phyloP scores from a whole-genome alignment of 1,140 invertebrate genomes.

The Heliconius nattereri region DNA sequence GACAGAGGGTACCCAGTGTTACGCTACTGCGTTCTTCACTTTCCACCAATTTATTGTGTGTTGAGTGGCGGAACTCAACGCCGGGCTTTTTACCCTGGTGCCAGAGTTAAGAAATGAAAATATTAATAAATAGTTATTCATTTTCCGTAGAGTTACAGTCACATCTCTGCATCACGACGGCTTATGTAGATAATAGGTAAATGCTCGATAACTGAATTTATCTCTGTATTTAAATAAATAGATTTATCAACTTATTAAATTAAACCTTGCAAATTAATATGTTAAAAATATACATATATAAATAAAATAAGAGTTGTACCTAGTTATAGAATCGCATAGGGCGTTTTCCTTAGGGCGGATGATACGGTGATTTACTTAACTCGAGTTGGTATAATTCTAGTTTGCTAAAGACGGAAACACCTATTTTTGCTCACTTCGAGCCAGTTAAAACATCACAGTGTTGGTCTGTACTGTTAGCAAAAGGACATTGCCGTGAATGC shows the following conservation, averaged over 20 bases:
- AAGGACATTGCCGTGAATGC: conserved; percentile 69
- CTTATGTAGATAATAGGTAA: too few species aligned
- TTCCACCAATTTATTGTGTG: too few species aligned
- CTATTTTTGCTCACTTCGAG: conserved; percentile 72
- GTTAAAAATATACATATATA: neutral
- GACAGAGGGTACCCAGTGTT: too few species aligned
- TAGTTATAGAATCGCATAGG: neutral
- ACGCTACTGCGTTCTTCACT: too few species aligned
- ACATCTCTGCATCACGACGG: too few species aligned
- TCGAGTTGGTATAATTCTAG: conserved; percentile 55
- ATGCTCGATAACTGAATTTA: too few species aligned
- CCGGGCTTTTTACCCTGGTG: too few species aligned
- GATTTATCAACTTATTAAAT: neutral
- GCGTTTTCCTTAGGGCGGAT: conserved; percentile 14
- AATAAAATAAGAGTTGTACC: neutral
- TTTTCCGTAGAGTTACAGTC: too few species aligned
- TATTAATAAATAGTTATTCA: neutral
- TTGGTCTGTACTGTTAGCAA: conserved; percentile 59
- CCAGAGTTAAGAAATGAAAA: too few species aligned
- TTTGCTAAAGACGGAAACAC: conserved; percentile 59
- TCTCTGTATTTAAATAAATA: neutral
- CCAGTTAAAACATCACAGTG: conserved; percentile 75
- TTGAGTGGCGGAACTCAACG: too few species aligned
- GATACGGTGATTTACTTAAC: conserved; percentile 43
- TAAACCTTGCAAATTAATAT: neutral